These are phyloP conservation scores for Sitta europaea DNA, from an alignment of 2,113 vertebrate species.

Conservation along the genomic window DNA sequence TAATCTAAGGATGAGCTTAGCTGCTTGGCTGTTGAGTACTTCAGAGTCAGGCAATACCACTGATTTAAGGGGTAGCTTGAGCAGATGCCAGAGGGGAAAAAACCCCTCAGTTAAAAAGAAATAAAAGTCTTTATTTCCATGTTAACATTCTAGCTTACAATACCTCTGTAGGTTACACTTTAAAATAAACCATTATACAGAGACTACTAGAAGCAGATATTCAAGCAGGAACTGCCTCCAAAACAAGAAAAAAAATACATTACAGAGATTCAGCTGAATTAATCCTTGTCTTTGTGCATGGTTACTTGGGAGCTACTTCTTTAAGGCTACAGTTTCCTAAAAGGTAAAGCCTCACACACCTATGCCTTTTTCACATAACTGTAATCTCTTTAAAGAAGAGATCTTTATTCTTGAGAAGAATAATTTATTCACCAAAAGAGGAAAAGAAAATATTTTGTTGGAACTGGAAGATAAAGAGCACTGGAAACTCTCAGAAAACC, in stretches of 20 bases:
- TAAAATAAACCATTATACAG: background rate
- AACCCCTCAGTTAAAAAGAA: background rate
- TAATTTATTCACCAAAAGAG: background rate
- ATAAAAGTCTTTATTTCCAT: background rate
- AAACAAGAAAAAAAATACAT: background rate
- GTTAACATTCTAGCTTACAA: background rate
- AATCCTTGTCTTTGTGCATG: background rate
- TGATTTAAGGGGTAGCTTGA: background rate
- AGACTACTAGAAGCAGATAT: background rate
- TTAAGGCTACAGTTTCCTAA: background rate
- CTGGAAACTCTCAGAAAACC: slow-evolving; percentile 2
- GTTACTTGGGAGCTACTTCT: background rate
- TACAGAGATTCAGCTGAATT: background rate
- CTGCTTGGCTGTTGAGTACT: background rate
- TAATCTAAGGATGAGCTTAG: background rate
- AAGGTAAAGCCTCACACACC: background rate
- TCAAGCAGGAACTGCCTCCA: background rate
- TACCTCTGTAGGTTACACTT: background rate
- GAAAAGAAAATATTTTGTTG: background rate
- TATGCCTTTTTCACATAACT: background rate
- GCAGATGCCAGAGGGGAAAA: background rate
- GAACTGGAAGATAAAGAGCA: background rate
- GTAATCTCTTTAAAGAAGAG: background rate
- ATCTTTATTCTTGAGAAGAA: background rate
- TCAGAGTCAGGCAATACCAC: background rate